Evolutionary conservation across 2,113 vertebrate genomes (phyloP).

Genomic region (Murina feae): DNA sequence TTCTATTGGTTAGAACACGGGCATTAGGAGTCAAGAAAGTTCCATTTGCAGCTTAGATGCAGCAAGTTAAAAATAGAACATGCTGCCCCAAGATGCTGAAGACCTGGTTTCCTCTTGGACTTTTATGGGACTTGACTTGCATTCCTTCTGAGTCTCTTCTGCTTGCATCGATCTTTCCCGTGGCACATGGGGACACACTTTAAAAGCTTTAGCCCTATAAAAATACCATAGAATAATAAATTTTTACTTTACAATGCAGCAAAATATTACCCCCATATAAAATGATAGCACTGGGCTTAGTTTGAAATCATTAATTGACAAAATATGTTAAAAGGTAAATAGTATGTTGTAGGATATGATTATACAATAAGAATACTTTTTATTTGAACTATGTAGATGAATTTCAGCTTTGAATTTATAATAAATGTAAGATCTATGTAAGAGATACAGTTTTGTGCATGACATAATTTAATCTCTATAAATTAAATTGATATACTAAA

Average conservation of each 20-base stretch:
- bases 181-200: not conserved
- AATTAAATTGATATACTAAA: constrained; percentile 10
- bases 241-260: not conserved
- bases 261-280: not conserved
- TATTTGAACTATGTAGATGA: not conserved
- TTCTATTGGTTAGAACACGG: not conserved
- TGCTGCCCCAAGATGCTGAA: not conserved
- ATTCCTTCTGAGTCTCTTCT: not conserved
- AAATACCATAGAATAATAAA: not conserved
- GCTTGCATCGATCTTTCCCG: not conserved
- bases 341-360: not conserved
- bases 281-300: not conserved
- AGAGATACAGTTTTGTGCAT: not conserved
- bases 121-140: not conserved
- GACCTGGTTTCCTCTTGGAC: not conserved
- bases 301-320: constrained; percentile 28
- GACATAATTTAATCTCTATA: not conserved
- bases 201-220: not conserved
- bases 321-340: not conserved
- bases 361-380: not conserved
- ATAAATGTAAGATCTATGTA: not conserved
- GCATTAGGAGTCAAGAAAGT: not conserved
- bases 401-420: constrained; percentile 1
- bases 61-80: constrained; percentile 31
- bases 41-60: not conserved